These are phyloP conservation scores for Trididemnum clinides DNA, from an alignment of 23 tunicate genomes.

Conservation along the genomic window DNA sequence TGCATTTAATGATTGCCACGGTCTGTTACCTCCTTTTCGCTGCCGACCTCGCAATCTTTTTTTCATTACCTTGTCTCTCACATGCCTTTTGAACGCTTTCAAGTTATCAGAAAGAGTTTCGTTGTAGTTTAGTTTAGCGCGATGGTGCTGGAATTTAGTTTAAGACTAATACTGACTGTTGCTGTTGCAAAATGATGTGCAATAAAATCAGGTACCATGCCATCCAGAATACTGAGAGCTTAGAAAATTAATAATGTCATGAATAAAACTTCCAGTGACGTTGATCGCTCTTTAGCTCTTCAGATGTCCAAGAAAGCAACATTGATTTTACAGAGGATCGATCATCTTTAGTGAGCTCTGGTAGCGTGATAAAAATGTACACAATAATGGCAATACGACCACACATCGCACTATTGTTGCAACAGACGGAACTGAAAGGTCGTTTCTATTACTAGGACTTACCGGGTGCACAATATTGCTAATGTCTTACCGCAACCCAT, in stretches of 20 bases:
- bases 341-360: neutral
- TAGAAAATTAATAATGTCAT: neutral
- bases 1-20: neutral
- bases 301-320: neutral
- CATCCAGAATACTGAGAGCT: neutral
- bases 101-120: neutral
- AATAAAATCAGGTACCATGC: neutral
- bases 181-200: neutral
- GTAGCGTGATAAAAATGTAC: neutral
- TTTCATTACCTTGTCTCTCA: neutral
- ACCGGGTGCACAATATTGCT: too few species aligned
- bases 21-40: neutral
- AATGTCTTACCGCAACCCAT: too few species aligned
- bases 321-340: neutral
- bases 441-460: too few species aligned
- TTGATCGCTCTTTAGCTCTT: neutral
- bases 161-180: neutral
- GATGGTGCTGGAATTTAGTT: neutral
- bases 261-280: neutral
- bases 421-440: neutral
- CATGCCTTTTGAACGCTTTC: neutral
- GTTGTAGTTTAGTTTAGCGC: neutral
- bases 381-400: neutral
- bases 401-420: neutral
- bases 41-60: too few species aligned